Evolutionary conservation across 2,888 invertebrate species (phyloP).

Genomic region (Diarsia dahlii): DNA sequence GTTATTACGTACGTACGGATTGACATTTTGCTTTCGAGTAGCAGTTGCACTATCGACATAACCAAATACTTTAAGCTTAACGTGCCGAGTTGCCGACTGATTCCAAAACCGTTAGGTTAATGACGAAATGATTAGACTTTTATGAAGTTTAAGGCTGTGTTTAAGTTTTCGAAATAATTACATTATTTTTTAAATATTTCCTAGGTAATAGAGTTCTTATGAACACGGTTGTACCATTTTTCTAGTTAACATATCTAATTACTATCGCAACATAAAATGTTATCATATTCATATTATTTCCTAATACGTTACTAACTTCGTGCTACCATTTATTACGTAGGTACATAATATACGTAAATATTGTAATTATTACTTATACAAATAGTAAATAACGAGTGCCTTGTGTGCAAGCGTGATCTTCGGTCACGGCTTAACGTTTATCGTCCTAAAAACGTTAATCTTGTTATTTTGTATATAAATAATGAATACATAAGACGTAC

Average conservation of each 20-base stretch:
- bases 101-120: slow-evolving; percentile 11
- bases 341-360: slow-evolving; percentile 51
- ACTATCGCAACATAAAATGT: slow-evolving; percentile 35
- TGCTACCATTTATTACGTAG: slow-evolving; percentile 49
- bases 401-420: slow-evolving; percentile 59
- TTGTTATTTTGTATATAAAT: slow-evolving; percentile 38
- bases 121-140: slow-evolving; percentile 37
- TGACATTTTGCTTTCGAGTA: slow-evolving; percentile 36
- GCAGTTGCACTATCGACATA: slow-evolving; percentile 26
- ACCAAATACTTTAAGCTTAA: slow-evolving; percentile 26
- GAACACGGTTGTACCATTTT: slow-evolving; percentile 12
- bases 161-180: neutral
- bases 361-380: slow-evolving; percentile 58
- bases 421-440: slow-evolving; percentile 65
- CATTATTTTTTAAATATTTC: neutral
- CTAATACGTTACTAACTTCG: slow-evolving; percentile 32
- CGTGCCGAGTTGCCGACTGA: neutral
- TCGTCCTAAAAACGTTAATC: slow-evolving; percentile 54
- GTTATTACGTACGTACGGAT: neutral
- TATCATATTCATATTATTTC: slow-evolving; percentile 48
- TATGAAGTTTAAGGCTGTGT: slow-evolving; percentile 5
- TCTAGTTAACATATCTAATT: slow-evolving; percentile 33
- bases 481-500: slow-evolving; percentile 18
- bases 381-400: slow-evolving; percentile 36
- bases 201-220: neutral